Base-by-base conservation (phyloP, 2,797 vertebrate species). In the Danio albolineatus region DNA sequence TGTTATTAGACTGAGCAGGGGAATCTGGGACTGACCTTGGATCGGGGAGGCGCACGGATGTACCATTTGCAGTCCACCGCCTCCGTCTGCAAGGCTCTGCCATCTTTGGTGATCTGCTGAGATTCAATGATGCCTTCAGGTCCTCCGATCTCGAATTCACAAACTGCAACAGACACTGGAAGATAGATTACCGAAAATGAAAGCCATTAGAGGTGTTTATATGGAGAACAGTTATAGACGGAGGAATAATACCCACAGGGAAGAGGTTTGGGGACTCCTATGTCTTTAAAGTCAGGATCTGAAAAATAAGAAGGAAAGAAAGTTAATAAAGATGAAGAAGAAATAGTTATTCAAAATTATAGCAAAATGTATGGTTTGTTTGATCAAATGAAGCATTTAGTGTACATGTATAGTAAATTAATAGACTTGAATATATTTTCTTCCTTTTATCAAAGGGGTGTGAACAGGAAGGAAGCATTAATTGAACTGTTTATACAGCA, bases 11-110 rank as follows among this genome's bases (percentile, higher is more conserved):
- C 10, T n/a, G 17, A 64, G 60, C 10, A 0, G 28, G 41, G 44
- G 14, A 44, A 60, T 13, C 6, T 19, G 62, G 59, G 14, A 95
- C 96, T 95, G 87, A 99, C 98, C 97, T 98, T 99, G 92, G 98
- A 99, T 87, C 94, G 93, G 1, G 98, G 97, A 49, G 98, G 96
- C 44, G 98, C 98, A 49, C 95, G 94, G 91, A 99, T 98, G 92
- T 95, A 98, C 98, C 98, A 99, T 91, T 98, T 98, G 92, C 98
- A 99, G 90, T 99, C 98, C 66, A 99, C 96, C 9, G 98, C 97
- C 87, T 99, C 98, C 0, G 93, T 89, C 73, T 94, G 95, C 77
- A 93, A 93, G 79, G 98, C 97, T 91, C 97, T 98, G 86, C 96
- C 96, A 54, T 99, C 98, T 92, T 95, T 96, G 86, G 94, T 93